Conservation (phyloP, 1,140 invertebrate species). For the Brachionus rubens region DNA sequence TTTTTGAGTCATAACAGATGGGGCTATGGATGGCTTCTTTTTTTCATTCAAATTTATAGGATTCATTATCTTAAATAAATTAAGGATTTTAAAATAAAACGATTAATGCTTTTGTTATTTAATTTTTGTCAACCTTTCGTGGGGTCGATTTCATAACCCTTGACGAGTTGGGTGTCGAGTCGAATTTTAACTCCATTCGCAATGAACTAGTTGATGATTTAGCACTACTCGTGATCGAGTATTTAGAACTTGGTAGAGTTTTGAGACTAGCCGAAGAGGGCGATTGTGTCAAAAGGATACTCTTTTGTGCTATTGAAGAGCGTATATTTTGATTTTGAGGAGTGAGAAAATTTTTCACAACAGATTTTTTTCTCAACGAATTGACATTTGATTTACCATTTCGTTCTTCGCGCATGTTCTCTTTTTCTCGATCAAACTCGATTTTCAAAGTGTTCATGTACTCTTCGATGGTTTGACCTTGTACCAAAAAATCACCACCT, state of each 20-base stretch:
- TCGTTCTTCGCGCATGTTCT: background rate
- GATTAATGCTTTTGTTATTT: too few species aligned
- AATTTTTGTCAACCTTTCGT: background rate
- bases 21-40: background rate
- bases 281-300: background rate
- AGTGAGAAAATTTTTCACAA: constrained; percentile 1
- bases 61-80: background rate
- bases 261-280: background rate
- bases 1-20: background rate
- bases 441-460: background rate
- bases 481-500: background rate
- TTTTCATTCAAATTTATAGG: background rate
- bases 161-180: background rate
- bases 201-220: background rate
- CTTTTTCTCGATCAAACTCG: constrained; percentile 21
- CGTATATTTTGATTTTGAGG: constrained; percentile 4
- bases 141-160: background rate
- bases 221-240: background rate
- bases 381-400: background rate
- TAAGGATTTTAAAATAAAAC: background rate
- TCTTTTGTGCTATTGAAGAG: background rate
- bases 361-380: constrained; percentile 6
- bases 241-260: background rate
- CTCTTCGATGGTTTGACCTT: background rate
- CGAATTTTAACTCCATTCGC: background rate